phyloP scores from a whole-genome alignment of 2,797 vertebrate genomes.

The Leptoclinus maculatus region DNA sequence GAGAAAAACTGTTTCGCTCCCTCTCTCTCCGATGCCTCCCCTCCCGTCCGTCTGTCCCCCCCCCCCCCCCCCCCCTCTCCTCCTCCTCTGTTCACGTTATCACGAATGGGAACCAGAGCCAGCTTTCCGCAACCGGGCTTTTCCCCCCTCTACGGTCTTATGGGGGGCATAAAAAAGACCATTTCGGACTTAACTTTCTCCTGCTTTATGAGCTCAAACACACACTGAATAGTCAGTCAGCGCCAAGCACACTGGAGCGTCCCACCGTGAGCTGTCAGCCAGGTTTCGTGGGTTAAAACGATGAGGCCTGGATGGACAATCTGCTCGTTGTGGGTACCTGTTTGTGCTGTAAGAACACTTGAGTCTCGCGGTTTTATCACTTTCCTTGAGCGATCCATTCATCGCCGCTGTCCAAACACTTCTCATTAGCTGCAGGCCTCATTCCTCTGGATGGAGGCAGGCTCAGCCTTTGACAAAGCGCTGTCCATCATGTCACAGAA shows the following conservation, averaged over 20 bases:
- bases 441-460: conserved; percentile 66
- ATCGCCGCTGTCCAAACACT: conserved; percentile 62
- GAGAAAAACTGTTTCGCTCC: conserved; percentile 74
- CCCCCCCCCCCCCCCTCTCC: conserved; percentile 5
- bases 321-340: conserved; percentile 73
- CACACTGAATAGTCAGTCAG: conserved; percentile 37
- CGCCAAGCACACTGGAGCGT: conserved; percentile 48
- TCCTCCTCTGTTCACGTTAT: conserved; percentile 37
- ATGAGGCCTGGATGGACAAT: conserved; percentile 72
- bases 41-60: conserved; percentile 63
- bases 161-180: conserved; percentile 61
- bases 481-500: conserved; percentile 24
- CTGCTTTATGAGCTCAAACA: conserved; percentile 40
- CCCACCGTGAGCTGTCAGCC: conserved; percentile 43
- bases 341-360: conserved; percentile 70
- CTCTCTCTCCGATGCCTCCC: conserved; percentile 57
- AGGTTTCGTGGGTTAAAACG: conserved; percentile 11
- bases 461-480: conserved; percentile 54
- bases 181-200: conserved; percentile 48
- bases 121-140: conserved; percentile 65
- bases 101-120: conserved; percentile 55
- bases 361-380: conserved; percentile 61
- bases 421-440: conserved; percentile 77
- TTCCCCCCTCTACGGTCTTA: conserved; percentile 46
- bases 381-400: conserved; percentile 54